Evolutionary conservation across 2,888 invertebrate species (phyloP).

Genomic region (Acleris sparsana): DNA sequence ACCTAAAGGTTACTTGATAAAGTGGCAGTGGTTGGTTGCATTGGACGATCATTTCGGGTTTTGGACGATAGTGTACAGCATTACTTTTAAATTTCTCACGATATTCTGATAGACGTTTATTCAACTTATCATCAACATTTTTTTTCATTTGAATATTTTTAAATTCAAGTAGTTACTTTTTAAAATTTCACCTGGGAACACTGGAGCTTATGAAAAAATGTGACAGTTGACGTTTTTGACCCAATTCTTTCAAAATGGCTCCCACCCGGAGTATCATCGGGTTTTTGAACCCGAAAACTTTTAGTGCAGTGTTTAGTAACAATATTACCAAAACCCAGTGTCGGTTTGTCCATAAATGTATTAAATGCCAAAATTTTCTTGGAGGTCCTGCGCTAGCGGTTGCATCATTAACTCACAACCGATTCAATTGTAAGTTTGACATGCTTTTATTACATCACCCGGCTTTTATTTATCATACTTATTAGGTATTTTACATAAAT

Average conservation of each 20-base stretch:
- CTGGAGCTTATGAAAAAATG: neutral
- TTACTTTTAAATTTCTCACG: too few relatives aligned
- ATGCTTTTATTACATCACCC: slow-evolving; percentile 80
- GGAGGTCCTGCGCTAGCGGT: slow-evolving; percentile 61
- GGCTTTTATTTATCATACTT: slow-evolving; percentile 46
- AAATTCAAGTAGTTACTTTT: too few relatives aligned
- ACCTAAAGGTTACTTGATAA: too few relatives aligned
- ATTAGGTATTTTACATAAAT: slow-evolving; percentile 1
- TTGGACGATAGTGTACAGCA: too few relatives aligned
- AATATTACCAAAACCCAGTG: slow-evolving; percentile 76
- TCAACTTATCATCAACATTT: too few relatives aligned
- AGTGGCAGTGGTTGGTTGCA: too few relatives aligned
- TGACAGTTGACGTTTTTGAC: slow-evolving; percentile 34
- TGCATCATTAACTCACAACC: slow-evolving; percentile 63
- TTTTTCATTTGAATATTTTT: too few relatives aligned
- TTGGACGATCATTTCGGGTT: too few relatives aligned
- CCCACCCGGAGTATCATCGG: slow-evolving; percentile 84
- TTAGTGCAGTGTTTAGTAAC: slow-evolving; percentile 78
- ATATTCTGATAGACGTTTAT: too few relatives aligned
- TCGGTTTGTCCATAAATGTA: slow-evolving; percentile 80
- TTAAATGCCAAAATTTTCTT: slow-evolving; percentile 68
- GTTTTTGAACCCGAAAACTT: slow-evolving; percentile 83
- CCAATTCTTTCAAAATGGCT: slow-evolving; percentile 80
- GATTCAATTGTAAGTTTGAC: slow-evolving; percentile 75
- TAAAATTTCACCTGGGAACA: too few relatives aligned